A percentile compares a stretch with the other conserved stretches of the same genome.
Evolutionary conservation across 2,888 invertebrate genomes (phyloP).

Genomic region (Drosophila paramelanica): DNA sequence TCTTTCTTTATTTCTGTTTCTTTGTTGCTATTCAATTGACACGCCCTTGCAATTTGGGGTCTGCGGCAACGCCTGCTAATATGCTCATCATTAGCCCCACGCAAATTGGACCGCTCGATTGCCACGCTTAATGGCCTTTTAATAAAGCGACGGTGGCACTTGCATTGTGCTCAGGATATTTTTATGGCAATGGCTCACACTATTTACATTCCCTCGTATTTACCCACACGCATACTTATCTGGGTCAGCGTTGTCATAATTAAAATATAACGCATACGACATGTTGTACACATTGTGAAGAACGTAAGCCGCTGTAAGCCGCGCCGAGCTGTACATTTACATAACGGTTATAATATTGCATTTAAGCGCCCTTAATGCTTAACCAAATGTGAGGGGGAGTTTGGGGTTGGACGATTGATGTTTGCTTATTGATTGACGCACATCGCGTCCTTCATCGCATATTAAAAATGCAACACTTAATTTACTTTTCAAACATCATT

Average conservation of each 20-base stretch:
- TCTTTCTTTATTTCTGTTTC: not conserved
- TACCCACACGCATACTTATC: not conserved
- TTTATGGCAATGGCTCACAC: constrained; percentile 27
- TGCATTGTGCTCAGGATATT: constrained; percentile 23
- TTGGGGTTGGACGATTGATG: constrained; percentile 12
- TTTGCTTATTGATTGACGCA: constrained; percentile 44
- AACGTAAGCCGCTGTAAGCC: constrained; percentile 66
- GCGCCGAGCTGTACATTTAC: constrained; percentile 32
- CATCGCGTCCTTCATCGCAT: not conserved
- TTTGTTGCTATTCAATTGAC: constrained; percentile 28
- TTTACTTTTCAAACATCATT: not conserved
- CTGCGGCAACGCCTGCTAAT: constrained; percentile 3
- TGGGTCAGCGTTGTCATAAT: constrained; percentile 52
- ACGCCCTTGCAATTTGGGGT: constrained; percentile 48
- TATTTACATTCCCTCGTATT: constrained; percentile 26
- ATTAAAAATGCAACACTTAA: constrained; percentile 2
- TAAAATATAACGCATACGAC: constrained; percentile 67
- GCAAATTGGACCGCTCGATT: constrained; percentile 44
- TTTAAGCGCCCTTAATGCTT: constrained; percentile 46
- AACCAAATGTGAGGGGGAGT: constrained; percentile 13
- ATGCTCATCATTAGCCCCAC: constrained; percentile 33
- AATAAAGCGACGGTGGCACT: constrained; percentile 38
- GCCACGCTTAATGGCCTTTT: constrained; percentile 43
- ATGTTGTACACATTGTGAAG: constrained; percentile 55
- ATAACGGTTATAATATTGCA: constrained; percentile 42